Conservation (phyloP, 1,140 invertebrate genomes). For the Platorchestia sp. region DNA sequence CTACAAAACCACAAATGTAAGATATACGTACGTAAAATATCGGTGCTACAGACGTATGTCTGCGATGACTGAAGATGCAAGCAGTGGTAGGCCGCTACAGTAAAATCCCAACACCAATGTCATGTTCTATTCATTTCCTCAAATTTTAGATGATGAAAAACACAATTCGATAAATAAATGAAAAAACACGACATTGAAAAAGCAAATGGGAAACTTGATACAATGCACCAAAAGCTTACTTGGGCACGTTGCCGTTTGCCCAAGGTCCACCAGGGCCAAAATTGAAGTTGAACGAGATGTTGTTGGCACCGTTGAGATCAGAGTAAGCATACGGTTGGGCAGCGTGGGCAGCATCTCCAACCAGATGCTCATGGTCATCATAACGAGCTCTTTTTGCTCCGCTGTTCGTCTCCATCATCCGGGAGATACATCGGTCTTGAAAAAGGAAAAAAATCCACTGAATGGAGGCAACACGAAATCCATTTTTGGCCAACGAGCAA, state of each 20-base stretch:
- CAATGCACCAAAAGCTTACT: neutral
- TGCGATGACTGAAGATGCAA: no score
- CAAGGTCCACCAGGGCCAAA: constrained; percentile 25
- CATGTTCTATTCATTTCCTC: neutral
- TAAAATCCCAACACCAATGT: neutral
- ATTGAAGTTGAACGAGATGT: constrained; percentile 2
- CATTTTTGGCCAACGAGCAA: no score
- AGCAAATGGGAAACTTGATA: neutral
- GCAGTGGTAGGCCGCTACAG: no score
- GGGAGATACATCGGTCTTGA: neutral
- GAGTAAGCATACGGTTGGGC: constrained; percentile 6
- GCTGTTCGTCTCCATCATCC: constrained; percentile 14
- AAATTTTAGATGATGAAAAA: neutral
- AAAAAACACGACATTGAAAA: neutral
- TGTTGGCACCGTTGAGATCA: neutral
- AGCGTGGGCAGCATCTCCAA: neutral
- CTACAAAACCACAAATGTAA: no score
- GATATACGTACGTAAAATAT: no score
- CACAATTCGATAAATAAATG: neutral
- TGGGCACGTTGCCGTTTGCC: constrained; percentile 15
- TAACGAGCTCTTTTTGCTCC: constrained; percentile 30
- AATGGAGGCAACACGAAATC: no score
- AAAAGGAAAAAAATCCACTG: neutral
- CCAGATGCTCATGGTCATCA: neutral
- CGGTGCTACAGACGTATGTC: no score